A percentile compares a stretch with the other conserved stretches of the same genome.
Conservation (phyloP, 2,797 vertebrate species). For the Vipera latastei region DNA sequence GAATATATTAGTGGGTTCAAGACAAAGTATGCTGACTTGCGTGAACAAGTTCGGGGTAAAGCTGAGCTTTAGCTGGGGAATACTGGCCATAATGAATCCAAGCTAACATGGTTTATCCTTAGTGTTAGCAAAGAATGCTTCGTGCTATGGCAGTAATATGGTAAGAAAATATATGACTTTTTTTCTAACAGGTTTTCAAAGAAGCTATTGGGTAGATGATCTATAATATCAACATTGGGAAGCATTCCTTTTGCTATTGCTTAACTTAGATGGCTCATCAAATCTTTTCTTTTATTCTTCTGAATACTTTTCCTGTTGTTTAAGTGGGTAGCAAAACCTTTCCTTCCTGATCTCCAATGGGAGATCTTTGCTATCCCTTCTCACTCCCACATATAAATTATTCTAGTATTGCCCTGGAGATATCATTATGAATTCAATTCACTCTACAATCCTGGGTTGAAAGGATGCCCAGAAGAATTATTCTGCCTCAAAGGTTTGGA, state of each 20-base stretch:
- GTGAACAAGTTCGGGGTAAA: not conserved
- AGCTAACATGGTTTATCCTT: not conserved
- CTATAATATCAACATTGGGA: not conserved
- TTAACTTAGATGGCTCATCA: not conserved
- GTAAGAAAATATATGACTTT: not conserved
- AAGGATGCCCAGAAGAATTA: slow-evolving; percentile 17
- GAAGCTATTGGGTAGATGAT: not conserved
- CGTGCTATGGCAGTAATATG: not conserved
- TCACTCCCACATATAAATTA: slow-evolving; percentile 21
- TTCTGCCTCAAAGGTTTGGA: not conserved
- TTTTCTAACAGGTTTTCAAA: not conserved
- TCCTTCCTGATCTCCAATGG: slow-evolving; percentile 6
- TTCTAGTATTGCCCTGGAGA: slow-evolving; percentile 25
- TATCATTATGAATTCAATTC: slow-evolving; percentile 27
- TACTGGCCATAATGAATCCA: not conserved
- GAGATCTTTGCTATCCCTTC: not conserved
- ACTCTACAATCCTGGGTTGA: not conserved
- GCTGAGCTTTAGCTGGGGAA: not conserved
- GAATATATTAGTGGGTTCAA: not conserved
- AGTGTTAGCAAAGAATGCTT: not conserved
- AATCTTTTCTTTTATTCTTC: slow-evolving; percentile 8
- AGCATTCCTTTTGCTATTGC: not conserved
- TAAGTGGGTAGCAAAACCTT: not conserved
- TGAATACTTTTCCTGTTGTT: not conserved
- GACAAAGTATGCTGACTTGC: not conserved